These are phyloP conservation scores for Engystomops pustulosus DNA, from an alignment of 2,113 vertebrate species.

Conservation along the genomic window DNA sequence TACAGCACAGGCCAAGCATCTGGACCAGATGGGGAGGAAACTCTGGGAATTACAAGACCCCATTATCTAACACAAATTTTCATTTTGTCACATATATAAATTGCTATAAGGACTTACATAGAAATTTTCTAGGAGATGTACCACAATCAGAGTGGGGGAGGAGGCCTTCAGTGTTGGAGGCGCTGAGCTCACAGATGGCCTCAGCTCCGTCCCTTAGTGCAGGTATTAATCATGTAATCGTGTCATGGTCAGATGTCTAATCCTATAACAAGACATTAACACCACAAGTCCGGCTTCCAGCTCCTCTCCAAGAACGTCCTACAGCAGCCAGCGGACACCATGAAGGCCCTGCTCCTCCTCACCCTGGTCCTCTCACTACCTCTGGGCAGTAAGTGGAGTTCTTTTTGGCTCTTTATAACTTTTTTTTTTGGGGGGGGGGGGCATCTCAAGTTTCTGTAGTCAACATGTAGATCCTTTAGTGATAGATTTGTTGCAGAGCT, in stretches of 20 bases:
- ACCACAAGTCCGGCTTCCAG: conserved; percentile 70
- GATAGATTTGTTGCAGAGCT: no score
- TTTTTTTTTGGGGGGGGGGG: background rate
- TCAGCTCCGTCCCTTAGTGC: background rate
- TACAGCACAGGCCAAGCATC: no score
- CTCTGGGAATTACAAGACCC: no score
- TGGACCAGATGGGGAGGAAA: no score
- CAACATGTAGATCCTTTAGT: no score
- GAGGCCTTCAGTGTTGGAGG: background rate
- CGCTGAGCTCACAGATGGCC: conserved; percentile 38
- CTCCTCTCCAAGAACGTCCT: background rate
- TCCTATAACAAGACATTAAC: conserved; percentile 76
- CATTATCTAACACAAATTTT: no score
- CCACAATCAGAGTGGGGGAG: background rate
- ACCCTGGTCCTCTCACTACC: conserved; percentile 72
- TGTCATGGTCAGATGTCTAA: conserved; percentile 69
- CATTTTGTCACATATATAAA: no score
- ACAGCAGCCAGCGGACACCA: conserved; percentile 59
- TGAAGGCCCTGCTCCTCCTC: conserved; percentile 74
- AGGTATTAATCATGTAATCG: conserved; percentile 67
- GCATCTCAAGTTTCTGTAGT: no score
- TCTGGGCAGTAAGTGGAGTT: conserved; percentile 75
- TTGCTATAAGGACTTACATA: no score
- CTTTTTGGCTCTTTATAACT: background rate
- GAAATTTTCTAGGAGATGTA: no score